A percentile compares a stretch with the other conserved stretches of the same genome.
phyloP scores from a whole-genome alignment of 2,888 invertebrate genomes.

The Marasmarcha lunaedactyla region DNA sequence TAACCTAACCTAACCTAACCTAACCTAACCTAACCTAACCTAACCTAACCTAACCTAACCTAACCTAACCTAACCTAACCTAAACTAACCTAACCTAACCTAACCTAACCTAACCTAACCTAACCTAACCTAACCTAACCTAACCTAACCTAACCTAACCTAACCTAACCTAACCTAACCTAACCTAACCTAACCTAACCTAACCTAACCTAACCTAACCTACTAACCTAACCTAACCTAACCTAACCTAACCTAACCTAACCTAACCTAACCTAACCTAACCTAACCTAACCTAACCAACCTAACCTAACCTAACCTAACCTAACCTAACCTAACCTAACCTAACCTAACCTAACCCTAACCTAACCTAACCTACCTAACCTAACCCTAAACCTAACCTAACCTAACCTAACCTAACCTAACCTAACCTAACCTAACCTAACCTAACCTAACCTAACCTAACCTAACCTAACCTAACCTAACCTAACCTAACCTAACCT shows the following conservation, averaged over 20 bases:
- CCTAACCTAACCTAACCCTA: conserved; percentile 10
- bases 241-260: conserved; percentile 17
- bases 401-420: conserved; percentile 5
- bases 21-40: conserved; percentile 9
- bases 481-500: too few relatives aligned
- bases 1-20: conserved; percentile 11
- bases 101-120: conserved; percentile 17
- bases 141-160: conserved; percentile 14
- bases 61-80: conserved; percentile 16
- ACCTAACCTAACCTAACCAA: conserved; percentile 9
- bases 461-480: not conserved
- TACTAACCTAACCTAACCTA: conserved; percentile 17
- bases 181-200: conserved; percentile 16
- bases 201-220: conserved; percentile 15
- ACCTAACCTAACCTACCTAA: conserved; percentile 11
- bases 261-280: conserved; percentile 16
- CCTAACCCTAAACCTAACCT: conserved; percentile 6
- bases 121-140: conserved; percentile 17
- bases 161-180: conserved; percentile 11
- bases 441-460: conserved; percentile 8
- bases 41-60: conserved; percentile 7
- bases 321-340: conserved; percentile 11
- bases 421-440: conserved; percentile 11
- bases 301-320: conserved; percentile 8
- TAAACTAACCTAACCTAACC: conserved; percentile 16